Evolutionary conservation across 2,797 vertebrate species (phyloP), one percentile per base, ranked within the genome.

Genomic region (Dendrocincla tyrannina): DNA sequence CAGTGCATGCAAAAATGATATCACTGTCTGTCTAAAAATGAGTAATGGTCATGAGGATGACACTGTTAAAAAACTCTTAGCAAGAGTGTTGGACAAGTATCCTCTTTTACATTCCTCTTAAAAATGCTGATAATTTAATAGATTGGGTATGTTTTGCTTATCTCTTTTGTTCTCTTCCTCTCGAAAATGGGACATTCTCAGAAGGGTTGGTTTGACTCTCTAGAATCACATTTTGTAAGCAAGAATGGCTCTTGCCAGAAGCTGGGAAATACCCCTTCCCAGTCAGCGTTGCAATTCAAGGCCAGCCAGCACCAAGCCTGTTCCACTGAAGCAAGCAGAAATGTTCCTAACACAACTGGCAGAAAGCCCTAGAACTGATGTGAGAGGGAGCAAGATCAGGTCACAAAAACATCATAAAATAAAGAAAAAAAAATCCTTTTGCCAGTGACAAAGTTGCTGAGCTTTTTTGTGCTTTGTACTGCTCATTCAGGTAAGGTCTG

Each of bases 301-400:
- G 60, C 55, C 70, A 94, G 80, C 20, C 56, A 76, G 75, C 79
- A 59, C 46, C 72, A 68, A 78, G 52, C 60, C 39, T 69, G 63
- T 86, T 87, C 39, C 78, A 62, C 81, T 91, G 75, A 85, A 67
- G 35, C 64, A 66, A 55, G 55, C 62, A 95, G 68, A 94, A 92
- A n/a, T 4, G 28, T 73, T 94, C 14, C 2, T 83, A 72, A 69
- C 68, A 53, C 28, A 72, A 20, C 66, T 93, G 85, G 89, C 91
- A 89, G 66, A 42, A 83, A 89, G 76, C 85, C 82, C 53, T 39
- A 6, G 32, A 72, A 53, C 7, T 72, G 64, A 28, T 87, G 35
- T 7, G 37, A 70, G 60, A 3, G 9, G 20, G 33, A 74, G 32
- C 8, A 22, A 55, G 32, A 82, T 41, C 56, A 39, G 75, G 68